Conservation (phyloP, 2,797 vertebrate species). For the Pogoniulus pusillus region DNA sequence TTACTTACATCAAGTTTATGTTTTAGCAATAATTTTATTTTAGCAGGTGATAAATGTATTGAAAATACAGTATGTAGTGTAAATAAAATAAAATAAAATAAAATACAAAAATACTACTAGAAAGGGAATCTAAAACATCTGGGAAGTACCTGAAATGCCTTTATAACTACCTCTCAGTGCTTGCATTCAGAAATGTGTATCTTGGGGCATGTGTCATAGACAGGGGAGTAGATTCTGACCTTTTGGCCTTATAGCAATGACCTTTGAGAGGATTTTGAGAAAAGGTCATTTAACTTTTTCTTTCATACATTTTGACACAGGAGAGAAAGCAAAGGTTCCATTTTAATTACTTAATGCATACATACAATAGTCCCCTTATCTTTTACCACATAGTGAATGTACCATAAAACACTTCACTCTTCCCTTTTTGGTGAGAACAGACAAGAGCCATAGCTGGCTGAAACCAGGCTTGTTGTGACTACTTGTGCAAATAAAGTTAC, state of each 20-base stretch:
- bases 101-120: background rate
- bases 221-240: slow-evolving; percentile 1
- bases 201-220: background rate
- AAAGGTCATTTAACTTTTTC: background rate
- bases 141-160: background rate
- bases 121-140: background rate
- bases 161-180: background rate
- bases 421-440: background rate
- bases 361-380: background rate
- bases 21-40: background rate
- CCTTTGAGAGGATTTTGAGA: background rate
- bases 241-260: slow-evolving; percentile 17
- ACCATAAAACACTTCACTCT: background rate
- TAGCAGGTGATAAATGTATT: background rate
- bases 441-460: background rate
- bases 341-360: slow-evolving; percentile 10
- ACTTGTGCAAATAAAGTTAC: background rate
- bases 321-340: background rate
- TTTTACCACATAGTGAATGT: background rate
- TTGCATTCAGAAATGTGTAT: background rate
- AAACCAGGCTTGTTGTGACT: background rate
- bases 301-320: slow-evolving; percentile 8
- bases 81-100: too few relatives aligned
- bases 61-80: background rate
- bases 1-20: background rate